Percentiles rank a stretch among this genome's conserved stretches.
Evolutionary conservation across 2,888 invertebrate genomes (phyloP).

Genomic region (Colletes collaris): DNA sequence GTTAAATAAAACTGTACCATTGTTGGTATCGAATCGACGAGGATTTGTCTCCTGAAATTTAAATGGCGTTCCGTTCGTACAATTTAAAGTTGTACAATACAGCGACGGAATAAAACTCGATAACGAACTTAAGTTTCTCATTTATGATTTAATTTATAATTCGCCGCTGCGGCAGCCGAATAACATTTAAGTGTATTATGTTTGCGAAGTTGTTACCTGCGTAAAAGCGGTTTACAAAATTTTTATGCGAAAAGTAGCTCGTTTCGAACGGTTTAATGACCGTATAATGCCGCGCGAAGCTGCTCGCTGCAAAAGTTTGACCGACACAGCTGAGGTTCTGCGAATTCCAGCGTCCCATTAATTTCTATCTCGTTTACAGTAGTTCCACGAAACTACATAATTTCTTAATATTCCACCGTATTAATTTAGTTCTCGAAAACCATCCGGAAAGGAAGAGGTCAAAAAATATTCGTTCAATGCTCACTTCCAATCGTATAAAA

Average conservation of each 20-base stretch:
- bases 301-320: not conserved
- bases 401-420: too few relatives aligned
- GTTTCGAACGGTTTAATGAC: conserved; percentile 5
- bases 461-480: too few relatives aligned
- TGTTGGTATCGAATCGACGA: too few relatives aligned
- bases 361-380: not conserved
- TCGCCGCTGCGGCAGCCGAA: not conserved
- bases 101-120: not conserved
- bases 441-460: too few relatives aligned
- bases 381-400: not conserved
- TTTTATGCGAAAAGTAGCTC: not conserved
- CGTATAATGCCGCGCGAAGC: not conserved
- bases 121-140: not conserved
- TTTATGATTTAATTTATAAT: too few relatives aligned
- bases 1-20: too few relatives aligned
- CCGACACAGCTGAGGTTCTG: not conserved
- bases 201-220: not conserved
- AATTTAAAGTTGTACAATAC: too few relatives aligned
- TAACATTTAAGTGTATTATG: conserved; percentile 2
- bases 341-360: not conserved
- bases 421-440: too few relatives aligned
- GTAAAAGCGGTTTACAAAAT: not conserved
- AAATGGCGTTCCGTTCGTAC: too few relatives aligned
- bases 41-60: too few relatives aligned
- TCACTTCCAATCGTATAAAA: too few relatives aligned